A percentile compares a stretch with the other conserved stretches of the same genome.
These are phyloP conservation scores for Elmis aenea DNA, from an alignment of 2,888 invertebrate species.

Conservation along the genomic window DNA sequence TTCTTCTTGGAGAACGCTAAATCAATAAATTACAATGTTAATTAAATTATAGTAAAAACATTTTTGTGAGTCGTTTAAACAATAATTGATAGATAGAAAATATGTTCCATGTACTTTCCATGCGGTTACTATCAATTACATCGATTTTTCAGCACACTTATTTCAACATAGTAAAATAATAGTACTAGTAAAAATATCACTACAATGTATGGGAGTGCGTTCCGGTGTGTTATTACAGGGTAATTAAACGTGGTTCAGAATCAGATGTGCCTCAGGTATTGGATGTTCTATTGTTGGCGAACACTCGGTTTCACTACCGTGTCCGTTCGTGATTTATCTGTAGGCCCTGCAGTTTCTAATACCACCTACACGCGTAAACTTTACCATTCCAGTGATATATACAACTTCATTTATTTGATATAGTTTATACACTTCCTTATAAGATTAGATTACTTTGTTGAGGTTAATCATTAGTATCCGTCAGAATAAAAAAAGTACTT, in stretches of 20 bases:
- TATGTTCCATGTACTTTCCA: conserved; percentile 21
- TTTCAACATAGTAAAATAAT: conserved; percentile 17
- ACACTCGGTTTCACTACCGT: conserved; percentile 21
- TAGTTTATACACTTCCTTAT: too few species aligned
- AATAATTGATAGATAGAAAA: too few species aligned
- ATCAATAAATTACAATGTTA: too few species aligned
- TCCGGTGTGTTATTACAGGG: conserved; percentile 21
- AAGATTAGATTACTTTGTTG: too few species aligned
- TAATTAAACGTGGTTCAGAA: conserved; percentile 21
- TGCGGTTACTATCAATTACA: conserved; percentile 20
- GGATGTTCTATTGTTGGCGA: conserved; percentile 19
- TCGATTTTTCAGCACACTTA: conserved; percentile 20
- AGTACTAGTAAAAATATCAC: conserved; percentile 10
- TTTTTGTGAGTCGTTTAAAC: too few species aligned
- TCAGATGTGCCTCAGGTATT: conserved; percentile 21
- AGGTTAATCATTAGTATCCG: too few species aligned
- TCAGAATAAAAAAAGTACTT: too few species aligned
- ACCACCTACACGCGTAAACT: conserved; percentile 15
- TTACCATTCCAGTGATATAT: conserved; percentile 7
- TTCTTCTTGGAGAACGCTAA: too few species aligned
- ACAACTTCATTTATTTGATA: too few species aligned
- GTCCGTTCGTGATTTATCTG: conserved; percentile 24
- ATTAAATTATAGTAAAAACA: too few species aligned
- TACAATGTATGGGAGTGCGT: conserved; percentile 20
- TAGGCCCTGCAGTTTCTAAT: conserved; percentile 22